phyloP scores from a whole-genome alignment of 2,888 invertebrate species.

The Eurois occulta region DNA sequence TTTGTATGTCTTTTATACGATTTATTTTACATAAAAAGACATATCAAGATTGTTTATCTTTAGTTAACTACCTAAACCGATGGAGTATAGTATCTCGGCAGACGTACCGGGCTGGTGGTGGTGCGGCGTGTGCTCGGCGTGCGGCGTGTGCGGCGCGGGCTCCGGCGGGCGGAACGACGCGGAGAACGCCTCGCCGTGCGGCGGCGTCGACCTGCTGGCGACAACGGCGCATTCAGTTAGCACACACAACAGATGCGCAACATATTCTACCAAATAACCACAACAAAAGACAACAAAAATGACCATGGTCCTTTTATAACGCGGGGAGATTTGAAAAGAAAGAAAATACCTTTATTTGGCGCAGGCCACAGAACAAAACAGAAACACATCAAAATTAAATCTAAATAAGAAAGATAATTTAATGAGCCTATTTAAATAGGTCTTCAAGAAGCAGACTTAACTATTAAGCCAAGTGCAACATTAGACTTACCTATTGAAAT shows the following conservation, averaged over 20 bases:
- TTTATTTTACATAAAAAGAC: too few species aligned
- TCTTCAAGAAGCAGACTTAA: background rate
- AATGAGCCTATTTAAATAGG: background rate
- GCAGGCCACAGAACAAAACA: background rate
- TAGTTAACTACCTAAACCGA: too few species aligned
- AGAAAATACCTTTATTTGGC: too few species aligned
- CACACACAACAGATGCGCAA: background rate
- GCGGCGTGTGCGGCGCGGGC: constrained; percentile 70
- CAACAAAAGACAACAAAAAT: background rate
- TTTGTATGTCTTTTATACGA: too few species aligned
- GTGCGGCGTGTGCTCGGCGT: constrained; percentile 68
- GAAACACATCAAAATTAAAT: background rate
- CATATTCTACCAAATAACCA: background rate
- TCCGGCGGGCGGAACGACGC: constrained; percentile 81
- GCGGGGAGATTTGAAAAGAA: too few species aligned
- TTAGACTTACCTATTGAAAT: constrained; percentile 83
- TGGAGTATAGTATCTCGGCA: too few species aligned
- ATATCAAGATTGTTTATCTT: too few species aligned
- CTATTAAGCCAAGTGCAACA: background rate
- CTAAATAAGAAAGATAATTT: background rate
- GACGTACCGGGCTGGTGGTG: constrained; percentile 74
- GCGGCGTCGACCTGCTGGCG: constrained; percentile 79
- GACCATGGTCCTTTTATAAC: too few species aligned
- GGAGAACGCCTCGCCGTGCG: constrained; percentile 71
- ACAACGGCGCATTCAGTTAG: background rate